Conservation (phyloP, 2,113 vertebrate species). For the Pterophyllum scalare region DNA sequence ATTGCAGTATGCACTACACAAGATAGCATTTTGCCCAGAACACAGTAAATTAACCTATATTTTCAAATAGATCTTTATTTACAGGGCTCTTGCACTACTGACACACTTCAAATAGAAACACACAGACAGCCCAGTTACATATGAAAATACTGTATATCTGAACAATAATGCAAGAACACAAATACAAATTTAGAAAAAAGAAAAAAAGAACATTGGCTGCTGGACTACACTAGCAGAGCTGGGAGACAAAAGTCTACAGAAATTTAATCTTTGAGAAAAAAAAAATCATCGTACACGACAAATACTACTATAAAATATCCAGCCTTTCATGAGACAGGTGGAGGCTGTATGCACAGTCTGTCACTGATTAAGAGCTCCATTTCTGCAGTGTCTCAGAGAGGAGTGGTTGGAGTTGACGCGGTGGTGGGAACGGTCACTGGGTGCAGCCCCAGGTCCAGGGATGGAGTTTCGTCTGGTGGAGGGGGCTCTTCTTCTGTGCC, state of each 20-base stretch:
- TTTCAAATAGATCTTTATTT: slow-evolving; percentile 72
- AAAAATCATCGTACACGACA: not conserved
- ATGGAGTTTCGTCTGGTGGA: slow-evolving; percentile 78
- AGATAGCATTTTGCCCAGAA: not conserved
- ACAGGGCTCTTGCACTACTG: slow-evolving; percentile 54
- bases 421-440: slow-evolving; percentile 81
- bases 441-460: slow-evolving; percentile 90
- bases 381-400: slow-evolving; percentile 58
- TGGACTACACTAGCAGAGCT: slow-evolving; percentile 24
- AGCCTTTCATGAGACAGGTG: not conserved
- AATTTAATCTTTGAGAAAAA: slow-evolving; percentile 6
- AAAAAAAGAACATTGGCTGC: not conserved
- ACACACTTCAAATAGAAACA: slow-evolving; percentile 27
- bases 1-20: not conserved
- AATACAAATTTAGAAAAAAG: slow-evolving; percentile 29
- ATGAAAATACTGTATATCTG: slow-evolving; percentile 48
- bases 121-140: slow-evolving; percentile 32
- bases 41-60: not conserved
- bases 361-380: not conserved
- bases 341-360: not conserved
- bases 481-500: slow-evolving; percentile 89
- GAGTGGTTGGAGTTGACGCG: slow-evolving; percentile 69
- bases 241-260: slow-evolving; percentile 16
- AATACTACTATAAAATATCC: slow-evolving; percentile 1
- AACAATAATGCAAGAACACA: slow-evolving; percentile 48